Percentiles rank a stretch among this genome's conserved stretches.
Evolutionary conservation across 2,113 vertebrate species (phyloP).

Genomic region (Eupsittula cactorum): DNA sequence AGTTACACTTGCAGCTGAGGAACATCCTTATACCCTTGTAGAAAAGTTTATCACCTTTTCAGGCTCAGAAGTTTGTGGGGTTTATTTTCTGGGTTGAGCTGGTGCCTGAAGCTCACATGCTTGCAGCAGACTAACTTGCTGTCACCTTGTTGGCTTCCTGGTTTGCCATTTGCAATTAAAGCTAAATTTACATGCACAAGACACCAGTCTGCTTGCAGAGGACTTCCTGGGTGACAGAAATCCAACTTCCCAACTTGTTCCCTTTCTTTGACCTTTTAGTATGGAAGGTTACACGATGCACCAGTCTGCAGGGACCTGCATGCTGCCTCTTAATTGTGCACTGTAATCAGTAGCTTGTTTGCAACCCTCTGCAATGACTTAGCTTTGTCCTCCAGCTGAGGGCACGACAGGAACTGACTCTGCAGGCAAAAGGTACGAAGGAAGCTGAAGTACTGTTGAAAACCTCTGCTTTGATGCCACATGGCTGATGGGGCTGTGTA

Average conservation of each 20-base stretch:
- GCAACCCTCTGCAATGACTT: slow-evolving; percentile 20
- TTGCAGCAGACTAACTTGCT: background rate
- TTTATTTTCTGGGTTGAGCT: background rate
- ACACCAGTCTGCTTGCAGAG: background rate
- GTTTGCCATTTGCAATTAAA: background rate
- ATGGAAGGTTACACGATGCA: background rate
- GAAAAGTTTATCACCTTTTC: background rate
- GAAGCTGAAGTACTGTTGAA: background rate
- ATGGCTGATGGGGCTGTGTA: background rate
- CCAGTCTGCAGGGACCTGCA: background rate
- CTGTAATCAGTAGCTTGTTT: slow-evolving; percentile 8
- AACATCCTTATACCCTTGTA: background rate
- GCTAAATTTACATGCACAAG: background rate
- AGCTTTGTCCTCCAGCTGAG: slow-evolving; percentile 45
- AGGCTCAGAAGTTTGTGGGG: background rate
- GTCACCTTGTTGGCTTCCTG: background rate
- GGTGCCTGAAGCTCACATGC: background rate
- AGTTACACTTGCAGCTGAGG: background rate
- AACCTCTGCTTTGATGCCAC: background rate
- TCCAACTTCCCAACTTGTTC: background rate
- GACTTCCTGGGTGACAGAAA: background rate
- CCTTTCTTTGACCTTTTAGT: background rate
- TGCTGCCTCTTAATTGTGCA: background rate
- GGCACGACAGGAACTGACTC: background rate
- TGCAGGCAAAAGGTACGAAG: background rate